A percentile compares a stretch with the other conserved stretches of the same genome.
Conservation (phyloP, 2,797 vertebrate species). For the Smutsia temminckii region DNA sequence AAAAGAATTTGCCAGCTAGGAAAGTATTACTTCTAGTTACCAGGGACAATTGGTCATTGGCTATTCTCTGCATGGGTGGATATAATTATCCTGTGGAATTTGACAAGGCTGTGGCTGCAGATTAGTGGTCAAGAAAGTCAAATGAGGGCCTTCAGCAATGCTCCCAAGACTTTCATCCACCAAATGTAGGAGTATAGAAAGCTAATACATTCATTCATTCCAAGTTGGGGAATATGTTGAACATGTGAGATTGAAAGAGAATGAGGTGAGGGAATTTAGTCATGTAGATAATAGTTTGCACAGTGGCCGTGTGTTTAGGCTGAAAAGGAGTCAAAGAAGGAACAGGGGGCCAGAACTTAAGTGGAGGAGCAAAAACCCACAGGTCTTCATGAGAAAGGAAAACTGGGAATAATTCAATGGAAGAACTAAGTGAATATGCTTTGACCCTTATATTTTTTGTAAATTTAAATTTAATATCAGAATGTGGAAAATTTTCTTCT, state of each 20-base stretch:
- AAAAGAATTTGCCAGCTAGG: not conserved
- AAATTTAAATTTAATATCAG: slow-evolving; percentile 4
- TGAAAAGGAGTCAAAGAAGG: not conserved
- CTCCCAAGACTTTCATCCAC: not conserved
- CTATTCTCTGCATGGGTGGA: not conserved
- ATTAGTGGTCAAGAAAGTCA: not conserved
- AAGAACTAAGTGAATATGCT: not conserved
- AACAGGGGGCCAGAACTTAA: not conserved
- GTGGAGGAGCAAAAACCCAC: not conserved
- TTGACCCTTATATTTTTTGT: not conserved
- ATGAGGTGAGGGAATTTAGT: not conserved
- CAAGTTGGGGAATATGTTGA: not conserved
- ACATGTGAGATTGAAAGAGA: not conserved
- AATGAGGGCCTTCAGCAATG: not conserved
- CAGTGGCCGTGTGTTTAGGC: not conserved
- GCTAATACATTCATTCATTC: not conserved
- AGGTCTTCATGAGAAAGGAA: slow-evolving; percentile 12
- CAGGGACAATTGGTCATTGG: not conserved
- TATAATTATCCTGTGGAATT: not conserved
- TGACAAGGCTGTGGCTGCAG: not conserved
- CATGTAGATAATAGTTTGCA: not conserved
- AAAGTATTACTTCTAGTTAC: not conserved
- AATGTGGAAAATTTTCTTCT: not conserved
- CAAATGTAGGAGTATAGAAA: not conserved
- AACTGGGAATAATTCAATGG: not conserved